Base-by-base conservation (phyloP, 2,797 vertebrate species). In the Labroides dimidiatus region DNA sequence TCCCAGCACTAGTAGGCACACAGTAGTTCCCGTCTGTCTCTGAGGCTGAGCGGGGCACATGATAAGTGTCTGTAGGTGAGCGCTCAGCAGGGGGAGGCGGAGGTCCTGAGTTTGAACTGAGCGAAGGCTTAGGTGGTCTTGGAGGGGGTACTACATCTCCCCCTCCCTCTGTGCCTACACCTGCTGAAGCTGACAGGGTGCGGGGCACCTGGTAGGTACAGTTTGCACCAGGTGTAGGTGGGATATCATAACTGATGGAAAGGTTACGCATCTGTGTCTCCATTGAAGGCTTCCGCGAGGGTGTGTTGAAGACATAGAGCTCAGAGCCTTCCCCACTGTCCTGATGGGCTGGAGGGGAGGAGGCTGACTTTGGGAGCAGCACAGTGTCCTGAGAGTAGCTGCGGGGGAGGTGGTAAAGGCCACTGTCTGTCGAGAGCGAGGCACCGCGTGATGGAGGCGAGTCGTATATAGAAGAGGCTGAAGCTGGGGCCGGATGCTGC, bases 321-420 rank as follows among this genome's bases (percentile, higher is more conserved):
- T 99, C 97, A 10, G 93, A 93, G 10, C 94, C 91, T 20, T 94
- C 96, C 2, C 94, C 93, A 0, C 87, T 65, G 3, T 98, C 96
- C 0, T 91, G 94, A 44, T 93, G 93, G 1, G 92, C 92, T 0
- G 93, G 90, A 15, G 96, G 95, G 10, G 92, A 94, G 23, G 94
- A 90, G 51, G 96, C 93, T 0, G 90, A 93, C 30, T 95, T 94
- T 64, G 97, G 96, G 71, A 97, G 84, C 59, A 97, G 93, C 76
- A 95, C 94, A 41, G 94, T 95, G 86, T 99, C 97, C 64, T 99
- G 97, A n/a, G 98, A 99, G 59, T 96, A 98, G 88, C 96, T 99
- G 85, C 97, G 93, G 0, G 98, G 98, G 70, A 99, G 93, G 86
- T 94, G 94, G 87, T 99, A 99, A 56, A 97, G 93, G 87, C 94